A percentile compares a stretch with the other conserved stretches of the same genome.
Conservation (phyloP, 2,888 invertebrate genomes). For the Drosophila ustulata region DNA sequence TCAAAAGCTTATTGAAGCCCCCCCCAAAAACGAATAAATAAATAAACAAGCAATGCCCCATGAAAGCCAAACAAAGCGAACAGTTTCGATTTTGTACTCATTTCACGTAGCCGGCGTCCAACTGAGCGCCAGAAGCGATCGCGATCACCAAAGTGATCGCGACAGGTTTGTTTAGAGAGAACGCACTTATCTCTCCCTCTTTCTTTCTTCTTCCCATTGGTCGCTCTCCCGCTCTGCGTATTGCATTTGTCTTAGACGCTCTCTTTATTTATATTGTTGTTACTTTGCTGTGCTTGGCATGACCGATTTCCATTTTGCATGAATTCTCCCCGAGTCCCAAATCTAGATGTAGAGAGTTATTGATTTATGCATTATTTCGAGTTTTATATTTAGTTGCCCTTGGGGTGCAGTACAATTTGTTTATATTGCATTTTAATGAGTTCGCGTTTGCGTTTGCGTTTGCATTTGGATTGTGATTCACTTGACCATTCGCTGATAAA, state of each 20-base stretch:
- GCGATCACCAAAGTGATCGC: conserved; percentile 25
- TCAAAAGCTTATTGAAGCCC: conserved; percentile 33
- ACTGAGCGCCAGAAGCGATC: conserved; percentile 29
- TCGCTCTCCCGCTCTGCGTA: conserved; percentile 2
- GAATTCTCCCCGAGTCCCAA: conserved; percentile 36
- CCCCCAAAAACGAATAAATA: conserved; percentile 3
- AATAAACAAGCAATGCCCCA: conserved; percentile 47
- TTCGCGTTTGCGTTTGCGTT: conserved; percentile 2
- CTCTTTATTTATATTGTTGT: conserved; percentile 40
- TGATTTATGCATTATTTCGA: conserved; percentile 5
- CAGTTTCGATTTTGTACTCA: conserved; percentile 28
- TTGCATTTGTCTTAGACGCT: conserved; percentile 11
- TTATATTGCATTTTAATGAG: conserved; percentile 7
- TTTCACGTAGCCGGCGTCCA: conserved; percentile 44
- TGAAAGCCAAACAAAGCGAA: conserved; percentile 40
- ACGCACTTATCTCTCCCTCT: conserved; percentile 12
- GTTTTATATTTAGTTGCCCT: conserved; percentile 10
- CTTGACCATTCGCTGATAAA: conserved; percentile 38
- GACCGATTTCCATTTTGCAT: conserved; percentile 12
- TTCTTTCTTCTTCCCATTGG: not conserved
- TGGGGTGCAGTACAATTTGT: conserved; percentile 9
- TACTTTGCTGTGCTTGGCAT: conserved; percentile 45
- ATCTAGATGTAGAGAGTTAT: conserved; percentile 1
- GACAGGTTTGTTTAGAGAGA: conserved; percentile 37
- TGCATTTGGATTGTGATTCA: conserved; percentile 29